Evolutionary conservation across 64 coral and sea anemone species (phyloP), one percentile per base, ranked within the genome.

Genomic region (Pachyseris speciosa): DNA sequence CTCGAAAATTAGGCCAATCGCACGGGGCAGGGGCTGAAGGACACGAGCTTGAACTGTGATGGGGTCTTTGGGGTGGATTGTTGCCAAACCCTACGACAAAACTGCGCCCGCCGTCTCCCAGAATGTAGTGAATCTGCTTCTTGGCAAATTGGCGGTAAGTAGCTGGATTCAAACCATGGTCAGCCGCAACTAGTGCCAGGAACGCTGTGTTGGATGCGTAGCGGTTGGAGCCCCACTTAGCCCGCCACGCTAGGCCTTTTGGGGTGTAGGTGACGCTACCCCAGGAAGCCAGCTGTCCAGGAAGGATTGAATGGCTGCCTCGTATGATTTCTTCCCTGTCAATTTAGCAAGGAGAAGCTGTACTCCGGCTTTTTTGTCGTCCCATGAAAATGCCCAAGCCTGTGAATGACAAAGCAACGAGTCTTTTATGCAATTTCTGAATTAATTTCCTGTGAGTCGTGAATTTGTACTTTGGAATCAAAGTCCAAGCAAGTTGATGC

Each of bases 51-150:
- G 86, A 94, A 4, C 83, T 53, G 71, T 98, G 92, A 75, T 98
- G 96, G 9, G 96, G 96, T 26, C 88, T 67, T 51, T 45, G 52
- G 0, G 91, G 96, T 60, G 87, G 96, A 32, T 98, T 94, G 19
- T 33, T 53, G 31, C 96, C 91, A 37, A 98, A 91, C 0, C 92
- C 96, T 20, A 98, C 88, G 4, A 98, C 92, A 66, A 83, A 94
- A 75, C 96, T 98, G 10, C 84, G 81, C 7, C 96, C 96, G 47
- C 80, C 88, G 55, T 91, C 92, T n/a, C 92, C 95, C 3, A 98
- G 77, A 92, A 98, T 92, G 84, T 98, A 98, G 72, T 94, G 72
- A 63, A 98, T 98, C 33, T 98, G 96, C 8, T 94, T 92, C 61
- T 55, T 92, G 40, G 88, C 92, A 80, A 98, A 98, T 10, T 48